phyloP scores from a whole-genome alignment of 2,113 vertebrate species.

The Urocolius indicus region DNA sequence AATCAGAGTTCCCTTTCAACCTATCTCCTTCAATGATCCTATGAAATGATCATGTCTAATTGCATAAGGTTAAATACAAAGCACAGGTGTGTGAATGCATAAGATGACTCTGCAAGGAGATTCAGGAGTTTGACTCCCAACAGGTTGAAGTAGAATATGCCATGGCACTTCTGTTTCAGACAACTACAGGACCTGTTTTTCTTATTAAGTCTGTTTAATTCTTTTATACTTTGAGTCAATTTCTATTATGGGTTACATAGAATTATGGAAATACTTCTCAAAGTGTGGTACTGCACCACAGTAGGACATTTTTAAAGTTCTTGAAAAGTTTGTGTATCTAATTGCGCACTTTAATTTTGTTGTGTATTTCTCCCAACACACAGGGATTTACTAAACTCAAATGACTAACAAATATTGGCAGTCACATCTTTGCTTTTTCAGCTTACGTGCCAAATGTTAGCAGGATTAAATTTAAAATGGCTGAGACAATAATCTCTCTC shows the following conservation, averaged over 20 bases:
- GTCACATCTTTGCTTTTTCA: slow-evolving; percentile 14
- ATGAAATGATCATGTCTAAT: neutral
- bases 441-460: neutral
- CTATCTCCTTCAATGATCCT: neutral
- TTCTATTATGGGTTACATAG: neutral
- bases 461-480: slow-evolving; percentile 25
- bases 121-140: neutral
- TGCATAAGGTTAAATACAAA: neutral
- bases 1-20: neutral
- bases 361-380: neutral
- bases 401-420: slow-evolving; percentile 28
- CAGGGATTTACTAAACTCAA: neutral
- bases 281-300: neutral
- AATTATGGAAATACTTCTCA: neutral
- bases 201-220: neutral
- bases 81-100: neutral
- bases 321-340: neutral
- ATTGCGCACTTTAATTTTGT: neutral
- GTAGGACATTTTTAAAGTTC: neutral
- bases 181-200: neutral
- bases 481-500: slow-evolving; percentile 13
- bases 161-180: neutral
- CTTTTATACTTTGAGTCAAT: neutral
- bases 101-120: neutral
- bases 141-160: neutral